Conservation (phyloP, 2,797 vertebrate genomes). For the Pantherophis vulpinus region DNA sequence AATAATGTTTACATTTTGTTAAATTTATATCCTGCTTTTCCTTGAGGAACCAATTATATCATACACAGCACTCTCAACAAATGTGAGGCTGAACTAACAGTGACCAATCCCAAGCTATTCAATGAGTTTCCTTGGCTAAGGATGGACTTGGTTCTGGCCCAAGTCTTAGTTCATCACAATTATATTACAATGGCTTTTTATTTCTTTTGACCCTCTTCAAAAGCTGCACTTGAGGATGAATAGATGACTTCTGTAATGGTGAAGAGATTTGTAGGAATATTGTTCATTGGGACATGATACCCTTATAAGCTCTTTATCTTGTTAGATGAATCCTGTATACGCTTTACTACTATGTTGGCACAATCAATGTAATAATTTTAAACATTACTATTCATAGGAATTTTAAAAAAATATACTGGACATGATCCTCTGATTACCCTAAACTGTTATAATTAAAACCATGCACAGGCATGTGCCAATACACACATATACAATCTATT, state of each 20-base stretch:
- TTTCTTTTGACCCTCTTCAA: conserved; percentile 23
- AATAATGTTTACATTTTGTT: not conserved
- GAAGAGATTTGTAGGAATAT: not conserved
- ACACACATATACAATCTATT: not conserved
- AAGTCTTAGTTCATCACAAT: not conserved
- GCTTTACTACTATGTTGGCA: not conserved
- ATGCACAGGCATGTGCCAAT: not conserved
- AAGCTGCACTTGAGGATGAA: not conserved
- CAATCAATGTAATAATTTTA: not conserved
- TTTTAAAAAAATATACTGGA: not conserved
- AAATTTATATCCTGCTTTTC: not conserved
- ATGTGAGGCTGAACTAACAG: not conserved
- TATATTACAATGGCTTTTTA: not conserved
- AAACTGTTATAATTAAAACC: conserved; percentile 23
- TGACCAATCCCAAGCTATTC: not conserved
- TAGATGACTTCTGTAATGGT: not conserved
- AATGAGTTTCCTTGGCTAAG: not conserved
- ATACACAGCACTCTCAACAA: not conserved
- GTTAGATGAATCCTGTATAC: not conserved
- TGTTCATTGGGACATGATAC: not conserved
- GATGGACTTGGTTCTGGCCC: not conserved
- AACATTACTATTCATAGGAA: not conserved
- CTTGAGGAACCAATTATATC: not conserved
- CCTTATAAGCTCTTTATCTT: not conserved
- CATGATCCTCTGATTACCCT: not conserved